phyloP scores from a whole-genome alignment of 2,888 invertebrate genomes.

The Eurytoma adleriae region DNA sequence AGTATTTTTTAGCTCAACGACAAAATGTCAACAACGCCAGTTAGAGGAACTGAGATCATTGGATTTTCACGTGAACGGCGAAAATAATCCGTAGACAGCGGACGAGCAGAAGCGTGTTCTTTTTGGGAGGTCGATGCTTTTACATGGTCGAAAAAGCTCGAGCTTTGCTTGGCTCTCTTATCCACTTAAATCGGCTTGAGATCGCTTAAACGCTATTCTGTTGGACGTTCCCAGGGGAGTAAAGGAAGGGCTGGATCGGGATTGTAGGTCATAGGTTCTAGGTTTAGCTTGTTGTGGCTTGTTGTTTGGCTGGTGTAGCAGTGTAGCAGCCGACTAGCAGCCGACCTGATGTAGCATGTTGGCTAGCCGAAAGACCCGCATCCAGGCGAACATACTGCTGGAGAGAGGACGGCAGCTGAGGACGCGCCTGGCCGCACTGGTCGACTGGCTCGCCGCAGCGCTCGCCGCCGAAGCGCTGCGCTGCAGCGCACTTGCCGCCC shows the following conservation, averaged over 20 bases:
- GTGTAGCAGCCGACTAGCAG: conserved; percentile 70
- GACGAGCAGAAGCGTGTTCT: conserved; percentile 27
- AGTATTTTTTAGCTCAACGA: conserved; percentile 46
- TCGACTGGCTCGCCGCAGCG: conserved; percentile 59
- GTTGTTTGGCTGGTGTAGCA: no score
- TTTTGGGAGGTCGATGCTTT: no score
- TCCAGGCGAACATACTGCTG: conserved; percentile 74
- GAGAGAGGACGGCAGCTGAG: conserved; percentile 66
- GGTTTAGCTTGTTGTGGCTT: no score
- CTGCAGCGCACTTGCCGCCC: conserved; percentile 60
- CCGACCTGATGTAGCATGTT: conserved; percentile 72
- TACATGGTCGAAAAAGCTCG: no score
- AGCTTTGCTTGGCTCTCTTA: no score
- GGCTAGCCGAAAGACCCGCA: conserved; percentile 73
- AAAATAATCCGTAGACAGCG: conserved; percentile 50
- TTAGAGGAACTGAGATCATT: conserved; percentile 37
- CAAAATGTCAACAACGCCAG: conserved; percentile 43
- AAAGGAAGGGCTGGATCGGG: no score
- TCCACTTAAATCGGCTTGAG: no score
- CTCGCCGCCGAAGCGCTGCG: conserved; percentile 64
- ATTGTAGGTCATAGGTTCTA: no score
- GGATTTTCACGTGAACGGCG: conserved; percentile 42
- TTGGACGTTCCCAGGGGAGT: no score
- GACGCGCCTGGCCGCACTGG: conserved; percentile 57
- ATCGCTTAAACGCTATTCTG: no score